phyloP scores from a whole-genome alignment of 1,140 invertebrate genomes.

The Centruroides sculpturatus region DNA sequence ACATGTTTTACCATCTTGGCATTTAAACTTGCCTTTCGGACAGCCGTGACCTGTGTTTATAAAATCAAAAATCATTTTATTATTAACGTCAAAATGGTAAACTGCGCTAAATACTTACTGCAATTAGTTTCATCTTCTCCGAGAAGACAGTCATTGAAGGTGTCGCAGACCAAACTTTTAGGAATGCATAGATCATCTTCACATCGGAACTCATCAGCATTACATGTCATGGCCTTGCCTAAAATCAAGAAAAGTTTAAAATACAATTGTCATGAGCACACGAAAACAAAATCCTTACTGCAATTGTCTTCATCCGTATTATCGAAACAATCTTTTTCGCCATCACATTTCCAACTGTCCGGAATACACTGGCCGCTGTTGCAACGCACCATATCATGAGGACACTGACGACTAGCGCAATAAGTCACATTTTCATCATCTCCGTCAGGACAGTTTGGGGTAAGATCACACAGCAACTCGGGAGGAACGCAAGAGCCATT shows the following conservation, averaged over 20 bases:
- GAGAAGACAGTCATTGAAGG: constrained; percentile 38
- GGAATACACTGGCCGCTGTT: constrained; percentile 30
- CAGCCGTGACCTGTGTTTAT: background rate
- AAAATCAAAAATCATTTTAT: background rate
- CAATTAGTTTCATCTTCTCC: constrained; percentile 34
- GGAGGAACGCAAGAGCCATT: too few relatives aligned
- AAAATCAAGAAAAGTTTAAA: too few relatives aligned
- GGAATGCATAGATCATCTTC: background rate
- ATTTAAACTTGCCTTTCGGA: constrained; percentile 18
- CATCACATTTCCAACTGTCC: constrained; percentile 17
- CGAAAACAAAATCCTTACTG: constrained; percentile 33
- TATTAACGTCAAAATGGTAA: too few relatives aligned
- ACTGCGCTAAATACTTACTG: background rate
- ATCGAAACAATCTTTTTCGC: constrained; percentile 29
- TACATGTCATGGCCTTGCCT: constrained; percentile 27
- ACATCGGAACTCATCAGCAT: constrained; percentile 21
- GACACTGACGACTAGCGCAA: too few relatives aligned
- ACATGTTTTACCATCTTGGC: constrained; percentile 20
- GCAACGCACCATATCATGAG: constrained; percentile 34
- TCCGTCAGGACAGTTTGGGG: too few relatives aligned
- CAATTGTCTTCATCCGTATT: constrained; percentile 28
- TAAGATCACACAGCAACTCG: too few relatives aligned
- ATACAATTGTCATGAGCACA: too few relatives aligned
- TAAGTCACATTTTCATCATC: too few relatives aligned
- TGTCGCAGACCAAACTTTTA: constrained; percentile 34